Base-by-base conservation (phyloP, 1,140 invertebrate genomes). In the Macrocentrus cingulum region DNA sequence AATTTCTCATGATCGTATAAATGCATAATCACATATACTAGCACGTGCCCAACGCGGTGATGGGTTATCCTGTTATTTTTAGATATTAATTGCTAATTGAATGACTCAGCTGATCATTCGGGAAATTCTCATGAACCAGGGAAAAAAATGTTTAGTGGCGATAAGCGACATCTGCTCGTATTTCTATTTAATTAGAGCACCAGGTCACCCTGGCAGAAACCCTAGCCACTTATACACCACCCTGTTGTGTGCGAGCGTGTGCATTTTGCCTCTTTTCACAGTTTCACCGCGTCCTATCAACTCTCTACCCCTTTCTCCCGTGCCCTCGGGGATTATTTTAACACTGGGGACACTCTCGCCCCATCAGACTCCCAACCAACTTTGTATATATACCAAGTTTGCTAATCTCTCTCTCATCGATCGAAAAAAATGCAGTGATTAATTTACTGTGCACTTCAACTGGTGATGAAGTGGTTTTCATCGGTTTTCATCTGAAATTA, bases 41-140 rank as follows among this genome's bases (percentile, higher is more conserved):
- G 15, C 39, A 41, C 25, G 42, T 59, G 36, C 39, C 19, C 15
- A 44, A 32, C 34, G 19, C 1, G 0, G 22, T 11, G 13, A 55
- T 2, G 16, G 13, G 15, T 60, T 50, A 13, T 9, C 19, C n/a
- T 37, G 23, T 51, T 59, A 56, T 50, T 56, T 52, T 18, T 18
- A 45, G 39, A 42, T 56, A 61, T 61, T 61, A 61, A 61, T 61
- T 61, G 59, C 52, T 54, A 55, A 56, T 61, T 61, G 59, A 61
- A 50, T 9, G 42, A 46, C n/a, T 20, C 2, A n/a, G 19, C n/a
- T n/a, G n/a, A n/a, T n/a, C 18, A 15, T 2, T 6, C 22, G n/a
- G 32, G 23, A 39, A 16, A 44, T 44, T 54, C 18, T 7, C n/a
- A 9, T 19, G 5, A 15, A 18, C 36, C 8, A 39, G 36, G 36